phyloP scores from a whole-genome alignment of 92 coral and sea anemone genomes.

The Pocillopora grandis region DNA sequence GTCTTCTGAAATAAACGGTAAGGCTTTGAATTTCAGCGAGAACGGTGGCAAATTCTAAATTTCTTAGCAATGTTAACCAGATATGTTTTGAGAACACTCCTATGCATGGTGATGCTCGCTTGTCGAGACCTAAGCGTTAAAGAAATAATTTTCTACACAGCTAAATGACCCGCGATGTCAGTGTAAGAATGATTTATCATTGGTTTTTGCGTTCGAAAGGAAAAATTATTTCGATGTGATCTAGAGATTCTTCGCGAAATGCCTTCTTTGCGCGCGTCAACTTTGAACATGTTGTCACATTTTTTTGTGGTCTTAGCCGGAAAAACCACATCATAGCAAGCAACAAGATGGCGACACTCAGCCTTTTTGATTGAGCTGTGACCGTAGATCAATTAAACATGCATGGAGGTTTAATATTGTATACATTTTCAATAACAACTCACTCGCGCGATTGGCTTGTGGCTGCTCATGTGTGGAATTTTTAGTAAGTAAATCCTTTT shows the following conservation, averaged over 20 bases:
- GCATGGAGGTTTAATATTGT: constrained; percentile 67
- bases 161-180: neutral
- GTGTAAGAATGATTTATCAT: neutral
- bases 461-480: constrained; percentile 35
- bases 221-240: neutral
- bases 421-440: constrained; percentile 55
- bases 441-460: constrained; percentile 29
- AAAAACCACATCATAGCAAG: constrained; percentile 27
- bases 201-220: neutral
- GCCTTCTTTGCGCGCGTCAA: neutral
- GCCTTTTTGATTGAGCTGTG: constrained; percentile 66
- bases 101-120: constrained; percentile 2
- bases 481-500: constrained; percentile 28
- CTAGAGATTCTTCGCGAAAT: neutral
- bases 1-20: constrained; percentile 48
- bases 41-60: constrained; percentile 23
- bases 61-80: constrained; percentile 31
- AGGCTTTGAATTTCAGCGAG: constrained; percentile 15
- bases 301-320: neutral
- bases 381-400: constrained; percentile 63
- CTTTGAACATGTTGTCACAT: neutral
- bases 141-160: constrained; percentile 15
- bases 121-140: neutral
- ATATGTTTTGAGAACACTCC: constrained; percentile 25
- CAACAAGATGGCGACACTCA: constrained; percentile 50